Conservation (phyloP, 2,888 invertebrate genomes). For the Machimus rusticus region DNA sequence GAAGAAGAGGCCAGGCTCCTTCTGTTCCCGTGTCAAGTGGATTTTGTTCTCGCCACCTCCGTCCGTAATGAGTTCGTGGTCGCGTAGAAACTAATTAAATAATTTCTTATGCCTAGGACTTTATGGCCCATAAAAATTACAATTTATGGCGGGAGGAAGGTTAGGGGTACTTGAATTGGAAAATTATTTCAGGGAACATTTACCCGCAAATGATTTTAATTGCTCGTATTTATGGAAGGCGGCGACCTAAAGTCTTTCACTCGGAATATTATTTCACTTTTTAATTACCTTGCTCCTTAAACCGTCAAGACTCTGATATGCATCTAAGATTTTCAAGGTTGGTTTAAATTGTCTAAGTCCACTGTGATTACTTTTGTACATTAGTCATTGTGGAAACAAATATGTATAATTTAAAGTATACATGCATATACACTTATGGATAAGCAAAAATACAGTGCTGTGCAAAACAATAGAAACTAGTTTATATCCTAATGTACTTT, state of each 20-base stretch:
- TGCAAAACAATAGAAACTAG: no score
- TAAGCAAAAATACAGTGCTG: no score
- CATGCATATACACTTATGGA: no score
- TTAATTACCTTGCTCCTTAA: not conserved
- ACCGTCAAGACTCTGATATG: not conserved
- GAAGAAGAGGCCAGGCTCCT: not conserved
- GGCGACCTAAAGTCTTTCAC: not conserved
- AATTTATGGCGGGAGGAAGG: not conserved
- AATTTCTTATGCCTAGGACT: not conserved
- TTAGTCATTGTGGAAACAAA: no score
- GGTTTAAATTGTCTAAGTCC: not conserved
- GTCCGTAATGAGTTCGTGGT: not conserved
- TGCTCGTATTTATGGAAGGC: not conserved
- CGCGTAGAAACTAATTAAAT: conserved; percentile 14
- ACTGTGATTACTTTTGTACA: not conserved
- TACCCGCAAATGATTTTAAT: not conserved
- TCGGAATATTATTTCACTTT: not conserved
- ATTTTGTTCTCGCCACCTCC: not conserved
- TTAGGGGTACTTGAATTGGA: not conserved
- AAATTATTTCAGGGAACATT: not conserved
- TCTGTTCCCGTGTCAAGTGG: not conserved
- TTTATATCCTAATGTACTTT: no score
- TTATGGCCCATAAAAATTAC: not conserved
- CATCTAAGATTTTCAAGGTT: not conserved
- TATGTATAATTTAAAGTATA: no score